phyloP scores from a whole-genome alignment of 2,797 vertebrate species.

The Furcifer pardalis region DNA sequence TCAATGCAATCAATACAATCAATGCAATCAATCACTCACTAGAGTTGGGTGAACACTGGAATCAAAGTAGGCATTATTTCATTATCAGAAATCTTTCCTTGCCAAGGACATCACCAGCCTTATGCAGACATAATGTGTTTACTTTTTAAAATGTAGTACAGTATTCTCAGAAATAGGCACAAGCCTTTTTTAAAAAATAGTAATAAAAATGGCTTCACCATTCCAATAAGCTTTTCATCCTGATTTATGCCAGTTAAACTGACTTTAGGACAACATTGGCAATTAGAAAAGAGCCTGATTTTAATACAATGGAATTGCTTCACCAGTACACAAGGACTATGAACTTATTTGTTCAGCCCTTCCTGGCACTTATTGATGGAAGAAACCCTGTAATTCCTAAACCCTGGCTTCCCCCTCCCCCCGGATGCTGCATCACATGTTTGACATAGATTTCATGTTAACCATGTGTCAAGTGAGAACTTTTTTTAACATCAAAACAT shows the following conservation, averaged over 20 bases:
- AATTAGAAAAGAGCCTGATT: not conserved
- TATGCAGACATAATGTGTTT: no score
- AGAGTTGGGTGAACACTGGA: no score
- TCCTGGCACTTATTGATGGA: slow-evolving; percentile 18
- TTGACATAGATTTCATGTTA: slow-evolving; percentile 24
- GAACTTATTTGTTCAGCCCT: slow-evolving; percentile 25
- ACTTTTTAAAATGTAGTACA: no score
- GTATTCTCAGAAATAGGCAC: not conserved
- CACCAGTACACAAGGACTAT: slow-evolving; percentile 10
- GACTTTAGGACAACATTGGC: not conserved
- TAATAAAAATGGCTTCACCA: not conserved
- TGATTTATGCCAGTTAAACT: not conserved
- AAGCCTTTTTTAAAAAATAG: not conserved
- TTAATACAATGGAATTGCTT: slow-evolving; percentile 6
- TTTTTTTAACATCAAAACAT: slow-evolving; percentile 11
- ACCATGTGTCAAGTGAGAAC: slow-evolving; percentile 18
- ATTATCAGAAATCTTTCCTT: no score
- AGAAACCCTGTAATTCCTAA: slow-evolving; percentile 17
- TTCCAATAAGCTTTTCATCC: not conserved
- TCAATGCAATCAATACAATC: no score
- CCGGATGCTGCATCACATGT: slow-evolving; percentile 19
- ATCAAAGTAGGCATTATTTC: no score
- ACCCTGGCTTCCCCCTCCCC: slow-evolving; percentile 14
- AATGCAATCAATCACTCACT: no score
- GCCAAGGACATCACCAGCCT: no score